Conservation (phyloP, 2,113 vertebrate species). For the Empidonax alnorum region DNA sequence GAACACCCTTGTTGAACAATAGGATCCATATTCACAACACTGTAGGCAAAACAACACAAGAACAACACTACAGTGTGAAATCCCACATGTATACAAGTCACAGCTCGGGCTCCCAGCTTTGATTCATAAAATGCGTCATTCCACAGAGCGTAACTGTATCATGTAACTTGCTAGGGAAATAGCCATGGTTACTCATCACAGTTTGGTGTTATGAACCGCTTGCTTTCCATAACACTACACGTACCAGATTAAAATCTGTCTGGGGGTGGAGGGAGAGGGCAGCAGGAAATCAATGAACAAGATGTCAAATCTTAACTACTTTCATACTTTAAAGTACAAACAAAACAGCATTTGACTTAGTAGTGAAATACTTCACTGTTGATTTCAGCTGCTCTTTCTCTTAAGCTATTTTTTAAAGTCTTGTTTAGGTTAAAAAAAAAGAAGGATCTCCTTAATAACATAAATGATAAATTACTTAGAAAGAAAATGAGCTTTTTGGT, state of each 20-base stretch:
- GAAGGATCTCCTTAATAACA: neutral
- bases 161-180: slow-evolving; percentile 12
- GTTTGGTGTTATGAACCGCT: neutral
- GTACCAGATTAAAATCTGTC: neutral
- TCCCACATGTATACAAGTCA: neutral
- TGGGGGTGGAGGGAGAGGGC: neutral
- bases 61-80: neutral
- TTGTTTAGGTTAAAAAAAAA: neutral
- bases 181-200: slow-evolving; percentile 38
- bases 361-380: neutral
- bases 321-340: neutral
- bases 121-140: slow-evolving; percentile 30
- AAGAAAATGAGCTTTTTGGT: neutral
- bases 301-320: neutral
- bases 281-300: slow-evolving; percentile 2
- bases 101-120: slow-evolving; percentile 26
- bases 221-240: slow-evolving; percentile 8
- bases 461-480: neutral
- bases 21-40: neutral
- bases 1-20: neutral
- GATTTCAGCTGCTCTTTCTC: neutral
- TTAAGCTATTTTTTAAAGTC: neutral
- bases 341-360: neutral
- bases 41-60: neutral
- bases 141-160: neutral